Conservation (phyloP, 1,140 invertebrate genomes). For the Rhyzopertha dominica region DNA sequence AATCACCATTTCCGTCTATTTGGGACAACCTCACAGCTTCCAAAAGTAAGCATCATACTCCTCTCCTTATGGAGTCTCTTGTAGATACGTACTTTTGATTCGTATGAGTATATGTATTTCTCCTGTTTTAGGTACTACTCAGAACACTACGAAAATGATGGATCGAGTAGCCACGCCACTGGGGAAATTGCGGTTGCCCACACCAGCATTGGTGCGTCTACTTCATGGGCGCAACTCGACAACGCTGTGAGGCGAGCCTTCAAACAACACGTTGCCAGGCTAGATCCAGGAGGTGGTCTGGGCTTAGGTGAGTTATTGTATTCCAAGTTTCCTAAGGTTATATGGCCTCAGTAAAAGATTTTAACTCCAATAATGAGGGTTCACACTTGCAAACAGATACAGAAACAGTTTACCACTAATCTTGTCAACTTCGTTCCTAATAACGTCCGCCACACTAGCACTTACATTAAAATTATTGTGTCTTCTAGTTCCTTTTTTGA, state of each 20-base stretch:
- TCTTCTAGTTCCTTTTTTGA: too few species aligned
- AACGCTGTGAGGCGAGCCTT: slow-evolving; percentile 85
- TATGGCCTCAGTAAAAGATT: too few species aligned
- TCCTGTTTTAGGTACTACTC: slow-evolving; percentile 49
- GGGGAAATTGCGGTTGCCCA: slow-evolving; percentile 75
- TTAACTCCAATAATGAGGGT: too few species aligned
- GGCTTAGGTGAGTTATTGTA: slow-evolving; percentile 63
- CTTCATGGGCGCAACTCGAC: slow-evolving; percentile 92
- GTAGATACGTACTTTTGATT: too few species aligned
- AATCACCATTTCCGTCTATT: slow-evolving; percentile 75
- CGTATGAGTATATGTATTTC: slow-evolving; percentile 7
- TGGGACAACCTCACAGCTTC: slow-evolving; percentile 76
- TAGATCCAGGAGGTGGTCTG: slow-evolving; percentile 88
- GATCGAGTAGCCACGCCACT: slow-evolving; percentile 46
- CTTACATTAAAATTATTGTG: too few species aligned
- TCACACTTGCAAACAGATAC: neutral
- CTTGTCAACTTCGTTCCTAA: too few species aligned
- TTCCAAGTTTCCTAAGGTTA: too few species aligned
- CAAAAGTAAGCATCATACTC: slow-evolving; percentile 53
- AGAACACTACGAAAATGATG: slow-evolving; percentile 53
- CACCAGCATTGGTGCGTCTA: slow-evolving; percentile 85
- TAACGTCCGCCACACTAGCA: too few species aligned
- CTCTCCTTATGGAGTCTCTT: neutral
- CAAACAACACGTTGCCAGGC: slow-evolving; percentile 88
- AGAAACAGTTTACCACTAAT: too few species aligned